These are phyloP conservation scores for Sibirionetta formosa DNA, from an alignment of 2,797 vertebrate species.

Conservation along the genomic window DNA sequence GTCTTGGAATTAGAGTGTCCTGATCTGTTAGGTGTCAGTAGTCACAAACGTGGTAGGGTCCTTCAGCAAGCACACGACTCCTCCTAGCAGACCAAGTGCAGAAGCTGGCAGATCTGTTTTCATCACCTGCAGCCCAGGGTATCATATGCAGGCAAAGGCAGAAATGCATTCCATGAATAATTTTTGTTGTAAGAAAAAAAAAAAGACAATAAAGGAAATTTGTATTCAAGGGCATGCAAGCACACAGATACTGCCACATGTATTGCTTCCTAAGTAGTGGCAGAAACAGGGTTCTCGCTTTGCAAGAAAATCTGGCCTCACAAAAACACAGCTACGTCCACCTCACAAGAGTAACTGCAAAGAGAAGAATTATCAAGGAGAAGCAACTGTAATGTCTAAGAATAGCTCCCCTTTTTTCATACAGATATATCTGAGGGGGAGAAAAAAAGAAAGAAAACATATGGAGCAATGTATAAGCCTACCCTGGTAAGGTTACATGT, in stretches of 20 bases:
- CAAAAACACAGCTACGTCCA: background rate
- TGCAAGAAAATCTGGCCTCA: background rate
- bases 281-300: background rate
- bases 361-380: background rate
- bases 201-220: background rate
- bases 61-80: background rate
- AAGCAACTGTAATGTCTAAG: background rate
- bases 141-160: background rate
- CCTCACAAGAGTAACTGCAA: background rate
- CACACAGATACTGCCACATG: accelerated
- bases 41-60: background rate
- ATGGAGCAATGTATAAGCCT: background rate
- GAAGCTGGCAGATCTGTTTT: background rate
- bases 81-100: background rate
- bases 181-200: background rate
- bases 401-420: background rate
- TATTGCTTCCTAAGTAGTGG: background rate
- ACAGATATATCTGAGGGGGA: accelerated
- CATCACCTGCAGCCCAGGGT: background rate
- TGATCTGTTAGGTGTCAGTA: background rate
- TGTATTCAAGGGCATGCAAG: background rate
- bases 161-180: background rate
- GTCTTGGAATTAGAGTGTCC: background rate
- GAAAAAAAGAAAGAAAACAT: background rate
- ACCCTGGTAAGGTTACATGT: background rate